Evolutionary conservation across 2,113 vertebrate genomes (phyloP).

Genomic region (Gymnorhina tibicen): DNA sequence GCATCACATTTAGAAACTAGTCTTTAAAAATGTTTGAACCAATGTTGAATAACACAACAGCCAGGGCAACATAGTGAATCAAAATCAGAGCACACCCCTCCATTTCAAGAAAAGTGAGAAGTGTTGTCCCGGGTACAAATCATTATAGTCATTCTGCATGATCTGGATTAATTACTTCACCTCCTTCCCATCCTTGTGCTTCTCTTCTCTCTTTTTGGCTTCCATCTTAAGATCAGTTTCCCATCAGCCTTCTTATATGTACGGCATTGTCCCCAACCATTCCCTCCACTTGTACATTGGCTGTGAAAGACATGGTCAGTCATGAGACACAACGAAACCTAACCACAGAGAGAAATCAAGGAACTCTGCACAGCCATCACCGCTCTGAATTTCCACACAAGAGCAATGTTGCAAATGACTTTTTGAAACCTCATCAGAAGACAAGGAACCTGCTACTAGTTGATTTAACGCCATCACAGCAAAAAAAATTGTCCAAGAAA

Average conservation of each 20-base stretch:
- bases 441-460: background rate
- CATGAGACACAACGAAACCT: background rate
- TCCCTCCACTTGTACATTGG: background rate
- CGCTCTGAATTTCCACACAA: background rate
- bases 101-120: background rate
- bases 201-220: background rate
- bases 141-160: background rate
- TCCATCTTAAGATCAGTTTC: background rate
- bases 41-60: background rate
- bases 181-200: background rate
- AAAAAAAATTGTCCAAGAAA: background rate
- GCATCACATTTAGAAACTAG: background rate
- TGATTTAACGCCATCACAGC: background rate
- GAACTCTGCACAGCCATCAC: background rate
- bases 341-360: background rate
- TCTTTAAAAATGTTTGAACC: background rate
- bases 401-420: background rate
- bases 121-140: background rate
- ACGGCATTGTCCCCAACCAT: background rate
- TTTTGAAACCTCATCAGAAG: background rate
- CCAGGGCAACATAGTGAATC: background rate
- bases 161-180: background rate
- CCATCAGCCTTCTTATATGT: background rate
- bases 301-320: background rate
- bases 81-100: background rate